Percentiles rank a stretch among this genome's conserved stretches.
These are phyloP conservation scores for Campodea augens DNA, from an alignment of 1,140 invertebrate species.

Conservation along the genomic window DNA sequence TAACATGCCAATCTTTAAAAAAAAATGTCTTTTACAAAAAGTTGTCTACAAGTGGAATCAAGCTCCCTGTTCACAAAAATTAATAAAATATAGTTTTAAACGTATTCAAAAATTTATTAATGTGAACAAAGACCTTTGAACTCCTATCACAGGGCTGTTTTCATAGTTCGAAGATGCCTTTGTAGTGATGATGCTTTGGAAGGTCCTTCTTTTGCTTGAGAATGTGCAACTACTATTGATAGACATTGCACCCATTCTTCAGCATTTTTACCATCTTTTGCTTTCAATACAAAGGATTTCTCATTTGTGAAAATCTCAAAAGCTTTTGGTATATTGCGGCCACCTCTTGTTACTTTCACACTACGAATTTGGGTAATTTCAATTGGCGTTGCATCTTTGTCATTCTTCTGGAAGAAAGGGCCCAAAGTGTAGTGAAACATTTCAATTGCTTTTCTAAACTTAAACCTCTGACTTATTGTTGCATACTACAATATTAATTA, in stretches of 20 bases:
- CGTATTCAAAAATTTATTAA: too few relatives aligned
- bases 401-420: conserved; percentile 29
- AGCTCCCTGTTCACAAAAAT: too few relatives aligned
- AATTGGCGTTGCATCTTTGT: conserved; percentile 33
- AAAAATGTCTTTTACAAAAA: too few relatives aligned
- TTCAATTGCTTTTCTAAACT: background rate
- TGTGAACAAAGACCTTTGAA: too few relatives aligned
- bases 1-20: too few relatives aligned
- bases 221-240: conserved; percentile 69
- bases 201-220: conserved; percentile 43
- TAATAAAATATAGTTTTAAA: too few relatives aligned
- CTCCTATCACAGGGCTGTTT: too few relatives aligned
- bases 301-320: conserved; percentile 92
- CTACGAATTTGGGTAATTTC: conserved; percentile 80
- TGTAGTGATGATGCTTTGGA: conserved; percentile 45
- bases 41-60: too few relatives aligned
- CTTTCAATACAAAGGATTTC: conserved; percentile 76
- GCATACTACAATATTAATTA: too few relatives aligned
- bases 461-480: background rate
- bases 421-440: background rate
- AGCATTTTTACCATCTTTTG: conserved; percentile 81
- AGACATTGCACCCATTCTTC: conserved; percentile 86
- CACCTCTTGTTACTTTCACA: conserved; percentile 67
- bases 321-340: conserved; percentile 76
- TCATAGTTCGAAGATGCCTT: conserved; percentile 21